Conservation (phyloP, 2,888 invertebrate species). For the Drosophila colorata region DNA sequence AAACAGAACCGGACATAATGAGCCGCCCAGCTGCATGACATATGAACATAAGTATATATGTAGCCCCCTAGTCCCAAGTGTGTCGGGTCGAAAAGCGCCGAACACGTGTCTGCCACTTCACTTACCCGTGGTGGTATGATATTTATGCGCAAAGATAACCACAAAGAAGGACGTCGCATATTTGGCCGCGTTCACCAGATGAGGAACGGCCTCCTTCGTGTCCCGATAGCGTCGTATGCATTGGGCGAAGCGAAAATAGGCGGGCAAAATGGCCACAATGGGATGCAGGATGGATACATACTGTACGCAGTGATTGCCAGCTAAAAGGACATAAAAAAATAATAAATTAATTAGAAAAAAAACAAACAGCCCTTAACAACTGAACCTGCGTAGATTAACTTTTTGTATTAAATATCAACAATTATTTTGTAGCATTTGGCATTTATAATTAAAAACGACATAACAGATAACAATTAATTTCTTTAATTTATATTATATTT, state of each 20-base stretch:
- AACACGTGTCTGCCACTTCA: slow-evolving; percentile 5
- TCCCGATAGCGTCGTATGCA: slow-evolving; percentile 93
- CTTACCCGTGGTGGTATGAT: slow-evolving; percentile 83
- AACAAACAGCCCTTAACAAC: not conserved
- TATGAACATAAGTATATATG: not conserved
- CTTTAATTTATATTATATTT: too few relatives aligned
- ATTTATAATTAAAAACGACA: too few relatives aligned
- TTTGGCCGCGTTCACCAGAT: slow-evolving; percentile 94
- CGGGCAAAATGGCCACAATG: slow-evolving; percentile 91
- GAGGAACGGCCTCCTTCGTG: slow-evolving; percentile 91
- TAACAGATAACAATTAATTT: too few relatives aligned
- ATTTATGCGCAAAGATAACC: slow-evolving; percentile 88
- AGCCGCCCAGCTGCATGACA: not conserved
- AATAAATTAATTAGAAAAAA: slow-evolving; percentile 1
- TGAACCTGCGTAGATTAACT: not conserved
- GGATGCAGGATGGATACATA: slow-evolving; percentile 86
- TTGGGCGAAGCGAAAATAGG: slow-evolving; percentile 94
- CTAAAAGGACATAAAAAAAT: slow-evolving; percentile 74
- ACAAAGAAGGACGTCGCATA: slow-evolving; percentile 96
- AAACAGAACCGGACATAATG: slow-evolving; percentile 53
- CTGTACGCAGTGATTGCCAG: slow-evolving; percentile 86
- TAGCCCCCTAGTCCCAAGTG: not conserved
- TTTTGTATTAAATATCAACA: not conserved
- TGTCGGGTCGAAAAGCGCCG: not conserved
- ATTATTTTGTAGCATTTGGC: not conserved